These are phyloP conservation scores for Ophion ventricosus DNA, from an alignment of 2,888 invertebrate genomes.

Conservation along the genomic window DNA sequence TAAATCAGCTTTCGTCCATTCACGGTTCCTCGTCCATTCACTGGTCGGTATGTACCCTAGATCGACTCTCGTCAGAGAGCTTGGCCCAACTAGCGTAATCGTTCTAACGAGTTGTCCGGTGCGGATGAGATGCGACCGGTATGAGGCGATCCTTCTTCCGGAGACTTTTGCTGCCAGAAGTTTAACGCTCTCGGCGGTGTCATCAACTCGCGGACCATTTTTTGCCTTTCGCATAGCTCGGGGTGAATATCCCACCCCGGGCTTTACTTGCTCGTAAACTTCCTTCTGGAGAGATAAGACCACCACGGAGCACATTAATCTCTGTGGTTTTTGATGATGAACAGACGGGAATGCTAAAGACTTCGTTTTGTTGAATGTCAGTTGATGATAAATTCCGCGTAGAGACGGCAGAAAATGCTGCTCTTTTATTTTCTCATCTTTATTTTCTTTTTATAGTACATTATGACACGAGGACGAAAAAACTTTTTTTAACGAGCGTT, in stretches of 20 bases:
- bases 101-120: constrained; percentile 34
- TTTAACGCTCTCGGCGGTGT: constrained; percentile 7
- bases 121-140: constrained; percentile 24
- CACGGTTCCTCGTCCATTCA: no score
- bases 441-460: not conserved
- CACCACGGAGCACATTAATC: not conserved
- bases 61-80: constrained; percentile 3
- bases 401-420: not conserved
- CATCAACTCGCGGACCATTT: not conserved
- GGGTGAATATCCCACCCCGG: not conserved
- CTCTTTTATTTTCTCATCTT: not conserved
- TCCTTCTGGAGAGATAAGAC: not conserved
- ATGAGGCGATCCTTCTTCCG: constrained; percentile 9
- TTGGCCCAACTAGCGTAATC: constrained; percentile 35
- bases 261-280: not conserved
- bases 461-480: no score
- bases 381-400: not conserved
- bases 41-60: no score
- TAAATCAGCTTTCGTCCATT: no score
- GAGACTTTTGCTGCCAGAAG: constrained; percentile 17
- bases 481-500: no score
- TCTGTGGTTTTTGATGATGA: not conserved
- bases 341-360: not conserved
- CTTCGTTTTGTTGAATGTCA: not conserved
- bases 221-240: not conserved